Conservation (phyloP, 2,888 invertebrate genomes). For the Kryphioiulus occultus region DNA sequence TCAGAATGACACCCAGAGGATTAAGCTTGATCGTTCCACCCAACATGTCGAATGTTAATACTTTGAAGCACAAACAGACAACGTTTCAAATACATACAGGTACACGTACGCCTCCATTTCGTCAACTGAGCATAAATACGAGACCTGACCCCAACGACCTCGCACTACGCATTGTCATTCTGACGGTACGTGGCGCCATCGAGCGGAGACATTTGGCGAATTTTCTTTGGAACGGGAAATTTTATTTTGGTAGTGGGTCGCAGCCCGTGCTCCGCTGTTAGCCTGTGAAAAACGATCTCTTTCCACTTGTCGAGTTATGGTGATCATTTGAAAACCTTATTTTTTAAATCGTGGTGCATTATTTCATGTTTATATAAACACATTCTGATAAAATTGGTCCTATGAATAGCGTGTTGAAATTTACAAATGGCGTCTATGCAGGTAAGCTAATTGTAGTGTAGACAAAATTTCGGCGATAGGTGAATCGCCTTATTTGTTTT, state of each 20-base stretch:
- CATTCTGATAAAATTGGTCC: background rate
- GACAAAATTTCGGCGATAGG: too few species aligned
- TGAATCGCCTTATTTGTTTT: too few species aligned
- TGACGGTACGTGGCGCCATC: background rate
- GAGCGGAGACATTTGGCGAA: background rate
- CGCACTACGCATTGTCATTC: background rate
- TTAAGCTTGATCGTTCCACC: constrained; percentile 59
- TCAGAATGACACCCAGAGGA: constrained; percentile 58
- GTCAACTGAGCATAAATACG: background rate
- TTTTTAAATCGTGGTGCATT: background rate
- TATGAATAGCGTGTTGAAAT: constrained; percentile 24
- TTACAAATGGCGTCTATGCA: constrained; percentile 61
- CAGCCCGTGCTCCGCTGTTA: background rate
- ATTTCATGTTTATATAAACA: constrained; percentile 20
- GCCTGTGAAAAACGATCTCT: background rate
- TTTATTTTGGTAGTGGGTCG: background rate
- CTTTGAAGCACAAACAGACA: background rate
- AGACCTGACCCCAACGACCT: background rate
- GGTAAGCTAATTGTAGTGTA: constrained; percentile 55
- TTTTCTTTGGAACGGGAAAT: background rate
- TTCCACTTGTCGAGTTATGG: background rate
- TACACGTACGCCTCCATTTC: background rate
- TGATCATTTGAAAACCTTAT: background rate
- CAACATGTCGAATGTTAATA: constrained; percentile 28
- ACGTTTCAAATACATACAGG: background rate